Conservation (phyloP, 2,888 invertebrate species). For the Papilio elwesi region DNA sequence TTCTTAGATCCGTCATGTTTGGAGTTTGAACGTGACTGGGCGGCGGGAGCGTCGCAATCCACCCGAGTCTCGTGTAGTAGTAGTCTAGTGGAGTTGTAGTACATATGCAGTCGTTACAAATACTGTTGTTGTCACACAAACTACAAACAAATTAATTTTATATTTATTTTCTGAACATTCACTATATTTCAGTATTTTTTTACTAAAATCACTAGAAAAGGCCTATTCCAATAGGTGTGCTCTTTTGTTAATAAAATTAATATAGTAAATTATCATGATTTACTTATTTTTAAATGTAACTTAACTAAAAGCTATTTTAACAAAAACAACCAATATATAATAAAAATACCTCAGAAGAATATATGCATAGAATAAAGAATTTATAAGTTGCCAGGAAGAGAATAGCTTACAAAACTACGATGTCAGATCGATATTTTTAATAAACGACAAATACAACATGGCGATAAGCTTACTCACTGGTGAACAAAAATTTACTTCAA, state of each 20-base stretch:
- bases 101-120: too few relatives aligned
- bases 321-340: constrained; percentile 3
- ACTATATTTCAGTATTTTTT: not conserved
- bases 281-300: constrained; percentile 10
- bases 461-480: constrained; percentile 16
- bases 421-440: constrained; percentile 9
- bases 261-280: constrained; percentile 5
- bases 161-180: not conserved
- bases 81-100: too few relatives aligned
- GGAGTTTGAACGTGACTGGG: too few relatives aligned
- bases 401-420: constrained; percentile 24
- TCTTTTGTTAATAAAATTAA: constrained; percentile 6
- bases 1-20: too few relatives aligned
- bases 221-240: not conserved
- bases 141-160: not conserved
- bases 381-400: constrained; percentile 25
- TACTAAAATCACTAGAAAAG: too few relatives aligned
- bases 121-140: not conserved
- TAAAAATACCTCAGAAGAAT: not conserved
- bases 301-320: constrained; percentile 13
- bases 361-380: constrained; percentile 8
- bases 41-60: too few relatives aligned
- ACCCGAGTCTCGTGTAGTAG: too few relatives aligned
- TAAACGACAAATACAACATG: constrained; percentile 1
- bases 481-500: constrained; percentile 1